These are phyloP conservation scores for Boloria selene DNA, from an alignment of 2,888 invertebrate species.

Conservation along the genomic window DNA sequence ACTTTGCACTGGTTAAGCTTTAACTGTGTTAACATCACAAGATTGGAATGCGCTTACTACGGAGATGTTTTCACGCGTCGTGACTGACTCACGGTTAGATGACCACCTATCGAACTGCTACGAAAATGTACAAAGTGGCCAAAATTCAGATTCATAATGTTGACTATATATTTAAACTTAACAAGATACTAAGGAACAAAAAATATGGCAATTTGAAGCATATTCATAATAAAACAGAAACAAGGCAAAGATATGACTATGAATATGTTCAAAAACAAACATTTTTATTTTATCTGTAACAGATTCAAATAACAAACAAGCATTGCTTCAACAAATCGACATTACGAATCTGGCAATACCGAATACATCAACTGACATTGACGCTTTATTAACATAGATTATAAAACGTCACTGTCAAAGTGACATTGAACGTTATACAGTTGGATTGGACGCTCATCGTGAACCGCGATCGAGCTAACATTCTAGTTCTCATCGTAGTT, in stretches of 20 bases:
- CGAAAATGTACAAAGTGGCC: neutral
- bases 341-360: constrained; percentile 12
- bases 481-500: constrained; percentile 15
- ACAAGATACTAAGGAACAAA: constrained; percentile 1
- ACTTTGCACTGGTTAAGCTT: constrained; percentile 56
- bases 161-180: constrained; percentile 2
- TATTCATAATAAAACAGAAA: neutral
- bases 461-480: constrained; percentile 13
- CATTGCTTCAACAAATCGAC: neutral
- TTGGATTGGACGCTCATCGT: constrained; percentile 1
- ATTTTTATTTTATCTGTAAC: no score
- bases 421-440: neutral
- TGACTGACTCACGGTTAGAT: constrained; percentile 2
- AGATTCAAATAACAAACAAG: neutral
- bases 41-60: constrained; percentile 77
- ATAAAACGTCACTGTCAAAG: neutral
- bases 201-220: neutral
- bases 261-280: no score
- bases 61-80: constrained; percentile 46
- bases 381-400: neutral
- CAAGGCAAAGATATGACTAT: neutral
- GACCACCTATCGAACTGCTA: constrained; percentile 8
- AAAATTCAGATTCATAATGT: neutral
- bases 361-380: neutral
- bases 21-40: constrained; percentile 52